Percentiles rank a stretch among this genome's conserved stretches.
These are phyloP conservation scores for Eumeta japonica DNA, from an alignment of 1,140 invertebrate genomes.

Conservation along the genomic window DNA sequence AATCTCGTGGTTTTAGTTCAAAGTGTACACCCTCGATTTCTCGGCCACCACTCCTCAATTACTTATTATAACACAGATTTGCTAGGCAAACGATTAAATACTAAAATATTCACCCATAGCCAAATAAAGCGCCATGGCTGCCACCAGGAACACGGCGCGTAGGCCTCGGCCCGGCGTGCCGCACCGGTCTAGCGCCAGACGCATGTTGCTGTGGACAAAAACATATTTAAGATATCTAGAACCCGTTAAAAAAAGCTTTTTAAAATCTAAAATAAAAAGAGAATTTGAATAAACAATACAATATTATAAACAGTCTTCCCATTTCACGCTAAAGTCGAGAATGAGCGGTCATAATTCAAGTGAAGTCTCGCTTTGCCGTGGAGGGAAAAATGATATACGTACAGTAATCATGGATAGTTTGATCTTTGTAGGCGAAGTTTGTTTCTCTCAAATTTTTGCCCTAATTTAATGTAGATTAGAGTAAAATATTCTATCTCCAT, in stretches of 20 bases:
- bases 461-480: not conserved
- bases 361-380: not conserved
- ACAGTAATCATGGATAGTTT: too few species aligned
- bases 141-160: slow-evolving; percentile 20
- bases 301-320: not conserved
- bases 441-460: too few species aligned
- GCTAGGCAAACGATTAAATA: too few species aligned
- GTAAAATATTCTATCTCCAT: not conserved
- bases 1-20: too few species aligned
- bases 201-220: slow-evolving; percentile 21
- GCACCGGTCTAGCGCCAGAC: slow-evolving; percentile 33
- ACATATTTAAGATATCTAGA: too few species aligned
- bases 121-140: slow-evolving; percentile 30
- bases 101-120: slow-evolving; percentile 28
- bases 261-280: too few species aligned
- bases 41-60: too few species aligned
- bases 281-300: not conserved
- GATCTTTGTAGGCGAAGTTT: too few species aligned
- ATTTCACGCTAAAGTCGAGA: not conserved
- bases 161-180: slow-evolving; percentile 23
- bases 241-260: too few species aligned
- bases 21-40: too few species aligned
- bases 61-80: too few species aligned
- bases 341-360: not conserved
- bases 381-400: too few species aligned